Evolutionary conservation across 1,140 invertebrate genomes (phyloP), one percentile per base, ranked within the genome.

Genomic region (Aphelinus atriplicis): DNA sequence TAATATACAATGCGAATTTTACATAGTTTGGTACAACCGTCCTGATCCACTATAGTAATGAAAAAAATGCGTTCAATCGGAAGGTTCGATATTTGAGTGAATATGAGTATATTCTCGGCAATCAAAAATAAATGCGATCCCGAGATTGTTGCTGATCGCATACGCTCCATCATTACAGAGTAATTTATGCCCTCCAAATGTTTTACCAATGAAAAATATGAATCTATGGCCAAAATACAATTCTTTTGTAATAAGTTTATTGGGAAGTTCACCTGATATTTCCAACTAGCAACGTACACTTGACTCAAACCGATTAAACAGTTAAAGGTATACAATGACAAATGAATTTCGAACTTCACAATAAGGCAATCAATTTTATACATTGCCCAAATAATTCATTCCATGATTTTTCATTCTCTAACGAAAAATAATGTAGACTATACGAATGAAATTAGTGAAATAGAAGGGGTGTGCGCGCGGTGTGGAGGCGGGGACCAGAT

Each of bases 401-500:
- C 26, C 26, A 26, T 26, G 26, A 26, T 26, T 26, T 26, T 26
- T 26, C 26, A 26, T 26, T 26, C 26, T 26, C 26, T 26, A 26
- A 26, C 26, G 26, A 26, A 26, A 26, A 26, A 26, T 0, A 26
- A 26, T 26, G 26, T 26, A 26, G 26, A 26, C 0, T 26, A 26
- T 26, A 26, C 26, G 26, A 26, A 26, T 26, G 26, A 26, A 26
- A 26, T 26, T 26, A 26, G 26, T 26, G 26, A 26, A 26, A 26
- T 26, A 26, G 26, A 26, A 26, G 58, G 78, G 78, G 69, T 69
- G 58, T 71, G 77, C 75, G 79, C 78, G 80, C 75, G 80, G 79
- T 83, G 83, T 85, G 83, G 84, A 85, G 84, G 84, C 84, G 84
- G 84, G 83, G 84, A 84, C 84, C 84, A 77, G 68, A 26, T 26